phyloP scores from a whole-genome alignment of 2,888 invertebrate species.

The Spilosoma lubricipeda region DNA sequence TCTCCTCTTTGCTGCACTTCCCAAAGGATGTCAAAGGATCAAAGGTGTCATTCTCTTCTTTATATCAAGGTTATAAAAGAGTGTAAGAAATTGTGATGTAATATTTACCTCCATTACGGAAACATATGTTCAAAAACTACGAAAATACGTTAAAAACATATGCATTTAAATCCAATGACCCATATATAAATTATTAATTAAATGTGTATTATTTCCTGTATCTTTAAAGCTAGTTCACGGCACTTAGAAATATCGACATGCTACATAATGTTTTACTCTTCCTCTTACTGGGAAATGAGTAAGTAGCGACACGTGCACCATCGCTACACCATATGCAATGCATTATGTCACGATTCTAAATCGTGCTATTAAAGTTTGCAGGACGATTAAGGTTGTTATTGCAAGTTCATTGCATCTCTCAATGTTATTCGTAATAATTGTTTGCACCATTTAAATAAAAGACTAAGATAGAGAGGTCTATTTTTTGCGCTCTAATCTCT shows the following conservation, averaged over 20 bases:
- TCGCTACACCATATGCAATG: conserved; percentile 15
- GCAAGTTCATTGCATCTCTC: background rate
- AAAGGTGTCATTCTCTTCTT: background rate
- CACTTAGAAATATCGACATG: conserved; percentile 20
- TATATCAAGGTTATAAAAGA: background rate
- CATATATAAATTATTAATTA: background rate
- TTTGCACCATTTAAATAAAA: too few relatives aligned
- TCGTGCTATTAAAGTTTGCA: conserved; percentile 13
- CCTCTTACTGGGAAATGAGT: conserved; percentile 22
- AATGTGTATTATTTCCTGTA: background rate
- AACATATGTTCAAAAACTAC: background rate
- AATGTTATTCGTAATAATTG: background rate
- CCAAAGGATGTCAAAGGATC: background rate
- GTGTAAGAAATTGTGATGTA: too few relatives aligned
- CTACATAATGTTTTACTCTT: conserved; percentile 17
- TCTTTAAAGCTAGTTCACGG: conserved; percentile 4
- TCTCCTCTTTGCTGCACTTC: background rate
- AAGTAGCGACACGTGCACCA: conserved; percentile 20
- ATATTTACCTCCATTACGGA: background rate
- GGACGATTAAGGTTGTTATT: conserved; percentile 2
- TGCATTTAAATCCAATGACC: background rate
- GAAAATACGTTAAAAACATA: background rate
- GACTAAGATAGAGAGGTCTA: too few relatives aligned
- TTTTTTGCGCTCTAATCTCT: too few relatives aligned
- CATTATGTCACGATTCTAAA: conserved; percentile 13